phyloP scores from a whole-genome alignment of 2,797 vertebrate genomes.

The Sorex maritimensis region DNA sequence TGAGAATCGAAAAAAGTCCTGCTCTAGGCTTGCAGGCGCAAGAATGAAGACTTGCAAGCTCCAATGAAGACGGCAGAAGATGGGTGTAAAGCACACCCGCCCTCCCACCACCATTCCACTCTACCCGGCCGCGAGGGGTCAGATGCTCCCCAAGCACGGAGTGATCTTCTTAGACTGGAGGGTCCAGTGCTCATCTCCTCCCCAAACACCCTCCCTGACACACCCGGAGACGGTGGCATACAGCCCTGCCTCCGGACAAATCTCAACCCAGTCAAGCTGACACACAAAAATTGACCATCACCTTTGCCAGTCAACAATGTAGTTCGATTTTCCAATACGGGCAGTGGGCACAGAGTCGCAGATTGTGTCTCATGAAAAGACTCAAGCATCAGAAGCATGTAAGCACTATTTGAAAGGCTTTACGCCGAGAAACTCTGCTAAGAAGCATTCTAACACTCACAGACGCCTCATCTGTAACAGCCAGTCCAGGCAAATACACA shows the following conservation, averaged over 20 bases:
- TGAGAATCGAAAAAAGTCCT: not conserved
- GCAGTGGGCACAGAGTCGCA: not conserved
- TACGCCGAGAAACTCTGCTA: not conserved
- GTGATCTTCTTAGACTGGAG: not conserved
- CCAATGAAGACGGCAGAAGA: no score
- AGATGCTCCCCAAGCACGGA: no score
- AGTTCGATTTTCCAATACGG: not conserved
- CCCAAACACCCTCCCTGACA: not conserved
- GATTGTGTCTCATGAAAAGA: conserved; percentile 6
- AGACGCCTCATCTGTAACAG: not conserved
- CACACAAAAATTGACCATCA: conserved; percentile 13
- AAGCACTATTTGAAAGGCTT: conserved; percentile 34
- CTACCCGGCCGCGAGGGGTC: no score
- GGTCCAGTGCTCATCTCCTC: not conserved
- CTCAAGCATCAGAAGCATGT: conserved; percentile 14
- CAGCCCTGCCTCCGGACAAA: not conserved
- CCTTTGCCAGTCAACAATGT: not conserved
- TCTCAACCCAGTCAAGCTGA: not conserved
- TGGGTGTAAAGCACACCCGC: no score
- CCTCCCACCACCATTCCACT: not conserved
- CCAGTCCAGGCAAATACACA: not conserved
- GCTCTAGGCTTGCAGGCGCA: not conserved
- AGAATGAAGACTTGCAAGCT: not conserved
- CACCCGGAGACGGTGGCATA: not conserved
- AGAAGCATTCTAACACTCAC: conserved; percentile 4